Conservation (phyloP, 2,888 invertebrate species). For the Liopterus haemorrhoidalis region DNA sequence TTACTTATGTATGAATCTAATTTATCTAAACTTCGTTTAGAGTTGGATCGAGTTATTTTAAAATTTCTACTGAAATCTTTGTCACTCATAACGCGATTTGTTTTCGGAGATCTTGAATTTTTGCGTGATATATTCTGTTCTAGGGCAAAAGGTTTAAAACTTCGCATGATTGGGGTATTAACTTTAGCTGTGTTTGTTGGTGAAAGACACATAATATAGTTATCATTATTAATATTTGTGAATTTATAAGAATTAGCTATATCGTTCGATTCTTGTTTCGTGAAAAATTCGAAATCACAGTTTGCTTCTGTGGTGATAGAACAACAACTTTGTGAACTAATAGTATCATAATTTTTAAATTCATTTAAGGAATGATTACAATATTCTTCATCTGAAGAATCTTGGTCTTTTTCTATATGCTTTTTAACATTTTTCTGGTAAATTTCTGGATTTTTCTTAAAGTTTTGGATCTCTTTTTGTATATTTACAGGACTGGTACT, state of each 20-base stretch:
- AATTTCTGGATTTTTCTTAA: slow-evolving; percentile 27
- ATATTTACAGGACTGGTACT: slow-evolving; percentile 33
- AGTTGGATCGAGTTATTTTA: slow-evolving; percentile 40
- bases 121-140: slow-evolving; percentile 9
- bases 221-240: no score
- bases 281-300: slow-evolving; percentile 57
- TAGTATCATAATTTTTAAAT: slow-evolving; percentile 41
- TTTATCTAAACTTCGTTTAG: slow-evolving; percentile 43
- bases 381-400: slow-evolving; percentile 40
- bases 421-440: slow-evolving; percentile 29
- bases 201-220: slow-evolving; percentile 13
- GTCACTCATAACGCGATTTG: no score
- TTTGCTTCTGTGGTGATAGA: slow-evolving; percentile 60
- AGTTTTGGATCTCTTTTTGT: slow-evolving; percentile 32
- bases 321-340: slow-evolving; percentile 46
- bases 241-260: no score
- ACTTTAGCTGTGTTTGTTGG: not conserved
- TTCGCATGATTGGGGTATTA: slow-evolving; percentile 16
- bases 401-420: slow-evolving; percentile 26
- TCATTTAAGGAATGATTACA: slow-evolving; percentile 43
- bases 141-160: slow-evolving; percentile 19
- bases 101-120: slow-evolving; percentile 1
- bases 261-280: slow-evolving; percentile 13
- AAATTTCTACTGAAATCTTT: slow-evolving; percentile 25
- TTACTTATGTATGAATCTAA: slow-evolving; percentile 40